Percentiles rank a stretch among this genome's conserved stretches.
phyloP scores from a whole-genome alignment of 2,888 invertebrate genomes.

The Nemurella pictetii region DNA sequence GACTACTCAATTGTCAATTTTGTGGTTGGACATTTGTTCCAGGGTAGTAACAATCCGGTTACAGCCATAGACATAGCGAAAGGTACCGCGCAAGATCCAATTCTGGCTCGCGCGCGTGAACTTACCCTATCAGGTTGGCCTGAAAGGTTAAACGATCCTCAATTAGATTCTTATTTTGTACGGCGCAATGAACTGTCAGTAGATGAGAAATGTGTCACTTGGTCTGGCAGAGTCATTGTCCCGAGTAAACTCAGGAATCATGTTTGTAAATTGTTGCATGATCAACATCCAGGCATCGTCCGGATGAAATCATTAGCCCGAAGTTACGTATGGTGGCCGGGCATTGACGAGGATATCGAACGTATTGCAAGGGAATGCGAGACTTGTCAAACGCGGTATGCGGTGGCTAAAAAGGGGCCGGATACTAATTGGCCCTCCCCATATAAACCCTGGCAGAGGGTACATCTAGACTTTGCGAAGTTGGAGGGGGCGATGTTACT shows the following conservation, averaged over 20 bases:
- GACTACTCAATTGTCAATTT: not conserved
- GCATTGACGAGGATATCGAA: not conserved
- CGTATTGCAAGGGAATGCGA: not conserved
- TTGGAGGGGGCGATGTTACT: conserved; percentile 2
- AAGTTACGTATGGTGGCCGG: conserved; percentile 8
- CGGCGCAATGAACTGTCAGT: conserved; percentile 7
- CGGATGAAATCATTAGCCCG: conserved; percentile 14
- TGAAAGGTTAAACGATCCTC: not conserved
- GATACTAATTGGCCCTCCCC: not conserved
- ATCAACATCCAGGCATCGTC: conserved; percentile 20
- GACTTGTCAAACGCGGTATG: not conserved
- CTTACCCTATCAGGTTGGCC: not conserved
- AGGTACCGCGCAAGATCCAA: not conserved
- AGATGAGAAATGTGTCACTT: not conserved
- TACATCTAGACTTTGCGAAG: conserved; percentile 33
- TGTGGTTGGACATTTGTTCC: not conserved
- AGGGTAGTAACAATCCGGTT: not conserved
- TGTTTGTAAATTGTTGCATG: not conserved
- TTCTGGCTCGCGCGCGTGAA: not conserved
- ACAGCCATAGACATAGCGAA: not conserved
- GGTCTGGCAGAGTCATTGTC: not conserved
- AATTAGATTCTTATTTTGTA: not conserved
- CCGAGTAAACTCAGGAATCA: not conserved
- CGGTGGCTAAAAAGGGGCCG: not conserved
- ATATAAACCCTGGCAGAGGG: not conserved